Base-by-base conservation (phyloP, 2,113 vertebrate species). In the Arvicanthis niloticus region DNA sequence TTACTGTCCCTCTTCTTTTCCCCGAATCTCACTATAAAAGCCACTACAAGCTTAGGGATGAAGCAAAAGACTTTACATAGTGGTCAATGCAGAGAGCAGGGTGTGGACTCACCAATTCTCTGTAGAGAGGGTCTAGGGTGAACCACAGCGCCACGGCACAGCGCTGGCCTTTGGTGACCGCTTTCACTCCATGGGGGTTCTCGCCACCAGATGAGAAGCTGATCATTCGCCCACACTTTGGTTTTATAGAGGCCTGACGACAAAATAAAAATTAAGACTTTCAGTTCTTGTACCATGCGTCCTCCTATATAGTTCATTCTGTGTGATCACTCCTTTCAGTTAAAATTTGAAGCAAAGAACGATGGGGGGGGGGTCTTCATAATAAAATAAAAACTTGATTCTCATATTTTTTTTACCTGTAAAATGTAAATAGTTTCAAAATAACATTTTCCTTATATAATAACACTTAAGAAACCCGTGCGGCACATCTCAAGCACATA, bases 111-210 rank as follows among this genome's bases (percentile, higher is more conserved):
- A 99, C 99, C 99, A 99, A 67, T 97, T 99, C 99, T 97, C 99
- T 99, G 97, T 99, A 99, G 65, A 99, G 99, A 0, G 99, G 99
- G 92, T 99, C 99, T 93, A 99, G 94, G 37, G 99, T 99, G 97
- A 99, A 99, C 99, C 99, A 99, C 73, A 99, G 98, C 0, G 99
- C 99, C 82, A 99, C 99, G 0, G 99, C 99, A 0, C 99, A 99
- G 2, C 99, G 97, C 98, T 99, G 99, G 31, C 99, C 99, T 26
- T 98, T 99, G 95, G 99, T 99, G 92, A 99, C 99, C 0, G 99
- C 99, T 96, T 99, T 99, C 91, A 99, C 99, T 0, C 99, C 99
- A 0, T 99, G 99, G 0, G 99, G 99, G 95, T 99, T 99, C 98
- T 99, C 99, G 0, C 99, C 99, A 0, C 99, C 99, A 0, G 99